Conservation (phyloP, 2,113 vertebrate genomes). For the Aspiorhynchus laticeps region DNA sequence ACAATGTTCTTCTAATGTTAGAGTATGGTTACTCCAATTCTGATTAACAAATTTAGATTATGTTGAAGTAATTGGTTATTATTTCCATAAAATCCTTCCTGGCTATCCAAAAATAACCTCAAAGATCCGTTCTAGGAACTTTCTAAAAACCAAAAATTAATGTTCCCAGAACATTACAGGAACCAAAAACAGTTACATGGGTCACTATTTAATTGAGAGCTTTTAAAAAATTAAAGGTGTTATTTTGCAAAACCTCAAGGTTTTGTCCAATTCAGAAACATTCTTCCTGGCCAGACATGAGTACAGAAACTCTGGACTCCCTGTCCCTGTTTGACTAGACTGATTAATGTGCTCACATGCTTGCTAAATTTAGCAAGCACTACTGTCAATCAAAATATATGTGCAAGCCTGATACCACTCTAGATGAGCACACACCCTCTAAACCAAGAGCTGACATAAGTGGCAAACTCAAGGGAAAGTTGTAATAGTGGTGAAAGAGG, state of each 20-base stretch:
- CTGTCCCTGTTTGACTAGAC: slow-evolving; percentile 61
- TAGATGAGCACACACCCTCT: slow-evolving; percentile 31
- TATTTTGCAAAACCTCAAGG: not conserved
- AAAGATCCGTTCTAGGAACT: not conserved
- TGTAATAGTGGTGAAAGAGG: slow-evolving; percentile 35
- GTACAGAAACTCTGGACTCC: not conserved
- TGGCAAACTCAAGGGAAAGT: slow-evolving; percentile 41
- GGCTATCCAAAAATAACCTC: not conserved
- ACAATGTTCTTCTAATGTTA: not conserved
- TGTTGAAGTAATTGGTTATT: not conserved
- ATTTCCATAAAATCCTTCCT: not conserved
- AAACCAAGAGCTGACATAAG: slow-evolving; percentile 27
- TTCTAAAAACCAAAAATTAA: not conserved
- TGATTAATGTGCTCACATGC: slow-evolving; percentile 69
- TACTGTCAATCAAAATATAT: slow-evolving; percentile 70
- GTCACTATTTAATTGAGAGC: not conserved
- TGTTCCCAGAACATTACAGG: not conserved
- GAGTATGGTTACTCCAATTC: not conserved
- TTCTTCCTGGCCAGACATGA: slow-evolving; percentile 14
- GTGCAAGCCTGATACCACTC: slow-evolving; percentile 59
- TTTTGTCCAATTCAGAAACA: not conserved
- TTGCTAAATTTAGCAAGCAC: slow-evolving; percentile 73
- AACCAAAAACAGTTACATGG: not conserved
- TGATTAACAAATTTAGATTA: not conserved
- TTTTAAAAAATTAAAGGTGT: not conserved